Percentiles rank a stretch among this genome's conserved stretches.
Evolutionary conservation across 2,797 vertebrate species (phyloP).

Genomic region (Simalia tracyae): DNA sequence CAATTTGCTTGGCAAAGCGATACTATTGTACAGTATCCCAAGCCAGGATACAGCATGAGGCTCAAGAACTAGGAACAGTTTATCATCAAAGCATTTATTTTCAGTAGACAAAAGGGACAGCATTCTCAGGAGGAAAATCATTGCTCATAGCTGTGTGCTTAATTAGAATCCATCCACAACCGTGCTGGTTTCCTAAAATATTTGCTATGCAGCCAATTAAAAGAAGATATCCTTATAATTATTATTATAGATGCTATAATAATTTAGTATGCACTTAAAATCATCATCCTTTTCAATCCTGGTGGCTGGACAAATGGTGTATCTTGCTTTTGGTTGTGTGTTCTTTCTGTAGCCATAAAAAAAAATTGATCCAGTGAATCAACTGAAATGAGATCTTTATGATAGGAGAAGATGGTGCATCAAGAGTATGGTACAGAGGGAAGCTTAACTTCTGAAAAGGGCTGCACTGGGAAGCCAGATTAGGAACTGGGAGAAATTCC

Average conservation of each 20-base stretch:
- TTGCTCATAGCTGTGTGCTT: slow-evolving; percentile 32
- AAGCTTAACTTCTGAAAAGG: slow-evolving; percentile 59
- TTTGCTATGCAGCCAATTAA: slow-evolving; percentile 68
- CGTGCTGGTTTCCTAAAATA: slow-evolving; percentile 44
- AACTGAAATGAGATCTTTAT: slow-evolving; percentile 67
- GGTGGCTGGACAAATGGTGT: slow-evolving; percentile 49
- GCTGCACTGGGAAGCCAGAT: slow-evolving; percentile 27
- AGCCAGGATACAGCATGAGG: neutral
- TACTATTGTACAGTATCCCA: neutral
- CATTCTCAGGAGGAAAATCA: neutral
- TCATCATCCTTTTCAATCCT: slow-evolving; percentile 64
- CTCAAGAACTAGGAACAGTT: slow-evolving; percentile 30
- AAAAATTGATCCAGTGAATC: slow-evolving; percentile 57
- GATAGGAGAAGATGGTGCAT: slow-evolving; percentile 60
- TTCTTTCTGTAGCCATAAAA: slow-evolving; percentile 61
- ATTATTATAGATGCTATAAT: slow-evolving; percentile 42
- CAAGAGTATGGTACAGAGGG: slow-evolving; percentile 38
- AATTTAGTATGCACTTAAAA: slow-evolving; percentile 72
- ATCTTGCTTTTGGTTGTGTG: slow-evolving; percentile 35
- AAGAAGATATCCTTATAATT: slow-evolving; percentile 65
- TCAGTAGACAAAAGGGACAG: slow-evolving; percentile 43
- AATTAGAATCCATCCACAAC: slow-evolving; percentile 39
- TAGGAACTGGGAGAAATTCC: neutral
- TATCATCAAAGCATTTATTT: slow-evolving; percentile 38
- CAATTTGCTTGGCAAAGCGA: neutral